These are phyloP conservation scores for Biston betularia DNA, from an alignment of 2,888 invertebrate genomes.

Conservation along the genomic window DNA sequence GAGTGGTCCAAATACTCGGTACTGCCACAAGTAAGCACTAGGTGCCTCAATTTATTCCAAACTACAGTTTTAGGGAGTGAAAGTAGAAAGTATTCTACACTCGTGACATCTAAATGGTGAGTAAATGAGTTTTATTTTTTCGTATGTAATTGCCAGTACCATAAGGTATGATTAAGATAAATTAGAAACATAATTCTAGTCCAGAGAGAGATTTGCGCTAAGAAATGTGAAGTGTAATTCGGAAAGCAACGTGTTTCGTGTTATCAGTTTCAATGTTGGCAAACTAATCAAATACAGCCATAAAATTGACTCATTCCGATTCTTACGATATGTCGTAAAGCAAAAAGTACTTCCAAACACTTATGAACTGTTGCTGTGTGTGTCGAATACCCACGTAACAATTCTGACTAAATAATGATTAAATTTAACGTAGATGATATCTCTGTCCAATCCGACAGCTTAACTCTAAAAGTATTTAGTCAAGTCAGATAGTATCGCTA, in stretches of 20 bases:
- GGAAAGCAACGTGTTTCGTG: constrained; percentile 15
- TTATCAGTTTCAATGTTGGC: constrained; percentile 38
- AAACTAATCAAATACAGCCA: constrained; percentile 45
- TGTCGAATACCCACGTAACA: constrained; percentile 6
- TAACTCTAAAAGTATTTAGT: constrained; percentile 29
- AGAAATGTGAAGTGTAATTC: constrained; percentile 27
- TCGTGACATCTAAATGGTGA: constrained; percentile 59
- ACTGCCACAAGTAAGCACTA: constrained; percentile 52
- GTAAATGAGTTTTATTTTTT: constrained; percentile 47
- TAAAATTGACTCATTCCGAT: constrained; percentile 50
- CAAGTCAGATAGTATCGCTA: constrained; percentile 4
- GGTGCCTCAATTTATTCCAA: constrained; percentile 59
- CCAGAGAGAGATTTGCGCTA: constrained; percentile 23
- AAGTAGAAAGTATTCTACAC: constrained; percentile 68
- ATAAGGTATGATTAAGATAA: constrained; percentile 20
- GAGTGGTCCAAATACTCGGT: constrained; percentile 30
- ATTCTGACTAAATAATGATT: constrained; percentile 25
- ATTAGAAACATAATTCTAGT: constrained; percentile 40
- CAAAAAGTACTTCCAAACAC: constrained; percentile 24
- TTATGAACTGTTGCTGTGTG: constrained; percentile 28
- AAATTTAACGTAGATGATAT: constrained; percentile 49
- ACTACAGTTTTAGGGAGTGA: constrained; percentile 63
- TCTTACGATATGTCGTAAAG: constrained; percentile 49
- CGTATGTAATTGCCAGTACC: constrained; percentile 23
- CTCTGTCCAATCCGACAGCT: constrained; percentile 57